Conservation (phyloP, 2,888 invertebrate genomes). For the Hoplodrina ambigua region DNA sequence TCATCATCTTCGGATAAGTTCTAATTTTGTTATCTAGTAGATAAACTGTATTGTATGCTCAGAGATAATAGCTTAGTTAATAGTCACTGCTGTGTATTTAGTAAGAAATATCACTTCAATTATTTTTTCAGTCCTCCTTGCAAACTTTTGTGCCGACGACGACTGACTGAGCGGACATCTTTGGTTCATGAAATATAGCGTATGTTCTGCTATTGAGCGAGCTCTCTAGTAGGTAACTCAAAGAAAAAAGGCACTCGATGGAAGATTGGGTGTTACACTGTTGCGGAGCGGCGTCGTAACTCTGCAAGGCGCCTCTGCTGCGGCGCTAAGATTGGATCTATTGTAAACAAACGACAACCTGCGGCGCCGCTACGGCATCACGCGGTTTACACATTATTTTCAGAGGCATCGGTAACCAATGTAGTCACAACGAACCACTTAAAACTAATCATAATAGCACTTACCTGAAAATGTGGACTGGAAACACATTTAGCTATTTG, state of each 20-base stretch:
- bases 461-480: conserved; percentile 99
- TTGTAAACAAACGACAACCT: background rate
- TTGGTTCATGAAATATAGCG: background rate
- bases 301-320: background rate
- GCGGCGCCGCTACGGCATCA: background rate
- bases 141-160: background rate
- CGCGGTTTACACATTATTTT: background rate
- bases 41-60: background rate
- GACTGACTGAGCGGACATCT: background rate
- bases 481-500: conserved; percentile 99
- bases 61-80: background rate
- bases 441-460: conserved; percentile 4
- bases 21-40: background rate
- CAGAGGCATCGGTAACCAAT: background rate
- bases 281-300: background rate
- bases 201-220: background rate
- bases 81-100: background rate
- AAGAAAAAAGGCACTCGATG: background rate
- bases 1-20: background rate
- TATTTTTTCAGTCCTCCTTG: background rate
- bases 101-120: background rate
- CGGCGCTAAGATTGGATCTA: no score
- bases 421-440: background rate
- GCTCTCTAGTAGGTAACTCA: background rate
- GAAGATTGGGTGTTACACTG: background rate